phyloP scores from a whole-genome alignment of 1,140 invertebrate genomes.

The Trinorchestia longiramus region DNA sequence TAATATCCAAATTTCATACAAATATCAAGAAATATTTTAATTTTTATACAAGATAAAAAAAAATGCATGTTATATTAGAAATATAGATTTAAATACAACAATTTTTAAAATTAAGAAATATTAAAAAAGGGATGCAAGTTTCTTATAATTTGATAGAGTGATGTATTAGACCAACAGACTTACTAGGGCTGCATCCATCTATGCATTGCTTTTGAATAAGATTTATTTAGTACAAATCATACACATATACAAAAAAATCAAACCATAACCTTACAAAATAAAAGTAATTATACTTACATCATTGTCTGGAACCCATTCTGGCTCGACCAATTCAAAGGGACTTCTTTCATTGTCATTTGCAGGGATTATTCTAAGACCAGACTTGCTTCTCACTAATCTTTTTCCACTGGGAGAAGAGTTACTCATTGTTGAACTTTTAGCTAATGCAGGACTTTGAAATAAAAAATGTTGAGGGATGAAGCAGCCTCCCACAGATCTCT shows the following conservation, averaged over 20 bases:
- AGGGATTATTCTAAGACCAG: conserved; percentile 51
- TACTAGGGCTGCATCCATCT: too few relatives aligned
- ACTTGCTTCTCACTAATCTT: conserved; percentile 54
- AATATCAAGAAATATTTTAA: neutral
- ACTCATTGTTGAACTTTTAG: neutral
- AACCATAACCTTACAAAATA: neutral
- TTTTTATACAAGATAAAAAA: neutral
- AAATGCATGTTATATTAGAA: neutral
- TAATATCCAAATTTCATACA: neutral
- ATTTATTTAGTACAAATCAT: too few relatives aligned
- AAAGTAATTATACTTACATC: conserved; percentile 13
- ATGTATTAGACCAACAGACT: too few relatives aligned
- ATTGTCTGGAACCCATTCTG: conserved; percentile 53
- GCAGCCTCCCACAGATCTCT: neutral
- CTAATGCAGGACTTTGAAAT: neutral
- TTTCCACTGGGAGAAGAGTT: conserved; percentile 32
- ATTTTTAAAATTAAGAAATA: neutral
- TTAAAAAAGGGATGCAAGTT: neutral
- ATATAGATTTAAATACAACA: neutral
- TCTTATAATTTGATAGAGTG: neutral
- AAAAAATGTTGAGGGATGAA: neutral
- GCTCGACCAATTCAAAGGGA: conserved; percentile 55
- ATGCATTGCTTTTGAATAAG: too few relatives aligned
- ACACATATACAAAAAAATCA: too few relatives aligned
- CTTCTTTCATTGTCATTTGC: conserved; percentile 55